These are phyloP conservation scores for Conopomorpha cramerella DNA, from an alignment of 1,140 invertebrate genomes.

Conservation along the genomic window DNA sequence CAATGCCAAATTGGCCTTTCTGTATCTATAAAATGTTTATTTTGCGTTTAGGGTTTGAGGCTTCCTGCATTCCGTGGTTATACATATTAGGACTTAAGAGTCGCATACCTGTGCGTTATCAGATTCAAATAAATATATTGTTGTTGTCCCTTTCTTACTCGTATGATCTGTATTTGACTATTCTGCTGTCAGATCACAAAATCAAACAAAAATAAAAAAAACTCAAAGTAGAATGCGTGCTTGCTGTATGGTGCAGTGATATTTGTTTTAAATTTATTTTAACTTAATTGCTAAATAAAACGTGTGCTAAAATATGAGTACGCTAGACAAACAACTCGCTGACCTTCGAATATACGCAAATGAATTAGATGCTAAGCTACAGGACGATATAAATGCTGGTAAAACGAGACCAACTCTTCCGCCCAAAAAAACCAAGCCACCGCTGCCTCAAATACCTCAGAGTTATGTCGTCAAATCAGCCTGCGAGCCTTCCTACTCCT, in stretches of 20 bases:
- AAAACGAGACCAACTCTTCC: constrained; percentile 48
- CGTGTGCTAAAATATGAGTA: constrained; percentile 44
- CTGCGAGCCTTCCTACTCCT: constrained; percentile 52
- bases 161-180: no score
- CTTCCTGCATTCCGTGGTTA: no score
- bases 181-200: no score
- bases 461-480: constrained; percentile 50
- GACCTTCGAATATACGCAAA: constrained; percentile 62
- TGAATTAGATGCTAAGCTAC: constrained; percentile 53
- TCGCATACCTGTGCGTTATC: no score
- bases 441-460: constrained; percentile 60
- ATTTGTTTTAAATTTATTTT: constrained; percentile 4
- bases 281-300: constrained; percentile 10
- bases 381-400: constrained; percentile 50
- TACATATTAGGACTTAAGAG: no score
- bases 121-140: no score
- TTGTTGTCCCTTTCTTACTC: no score
- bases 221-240: no score
- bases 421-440: constrained; percentile 48
- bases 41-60: no score
- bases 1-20: no score
- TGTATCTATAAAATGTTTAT: no score
- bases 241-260: no score
- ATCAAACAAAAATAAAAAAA: not conserved
- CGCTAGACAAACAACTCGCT: constrained; percentile 62